Percentiles rank a stretch among this genome's conserved stretches.
These are phyloP conservation scores for Eunapius fragilis DNA, from an alignment of 37 sponge, comb jelly and placozoan genomes.

Conservation along the genomic window DNA sequence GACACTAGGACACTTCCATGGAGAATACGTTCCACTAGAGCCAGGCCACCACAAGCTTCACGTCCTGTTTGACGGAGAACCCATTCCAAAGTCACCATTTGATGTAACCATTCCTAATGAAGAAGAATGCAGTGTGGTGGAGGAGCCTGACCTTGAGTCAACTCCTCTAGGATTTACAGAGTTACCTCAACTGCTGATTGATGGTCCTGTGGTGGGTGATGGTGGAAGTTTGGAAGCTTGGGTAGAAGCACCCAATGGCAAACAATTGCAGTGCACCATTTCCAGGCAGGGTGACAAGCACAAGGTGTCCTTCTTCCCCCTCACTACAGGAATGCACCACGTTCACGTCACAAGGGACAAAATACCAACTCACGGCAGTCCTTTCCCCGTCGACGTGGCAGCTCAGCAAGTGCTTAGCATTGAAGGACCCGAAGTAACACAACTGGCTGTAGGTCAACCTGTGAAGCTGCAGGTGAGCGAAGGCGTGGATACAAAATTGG, in stretches of 20 bases:
- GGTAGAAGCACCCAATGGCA: conserved; percentile 3
- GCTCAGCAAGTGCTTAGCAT: conserved; percentile 64
- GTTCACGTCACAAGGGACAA: conserved; percentile 61
- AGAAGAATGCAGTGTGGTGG: conserved; percentile 11
- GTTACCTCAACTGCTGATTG: conserved; percentile 59
- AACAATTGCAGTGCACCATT: conserved; percentile 59
- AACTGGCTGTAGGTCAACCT: conserved; percentile 21
- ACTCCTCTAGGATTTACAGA: too few relatives aligned
- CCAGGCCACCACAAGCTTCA: conserved; percentile 74
- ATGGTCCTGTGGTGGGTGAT: conserved; percentile 19
- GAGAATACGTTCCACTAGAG: conserved; percentile 63
- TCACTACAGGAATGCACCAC: conserved; percentile 52
- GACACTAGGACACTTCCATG: conserved; percentile 22
- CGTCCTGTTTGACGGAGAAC: conserved; percentile 77
- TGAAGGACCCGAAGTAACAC: conserved; percentile 56
- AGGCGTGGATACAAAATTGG: conserved; percentile 46
- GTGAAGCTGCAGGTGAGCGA: conserved; percentile 51
- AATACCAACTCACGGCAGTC: conserved; percentile 63
- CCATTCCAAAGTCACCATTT: conserved; percentile 76
- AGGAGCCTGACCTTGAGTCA: too few relatives aligned
- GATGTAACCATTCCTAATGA: conserved; percentile 54
- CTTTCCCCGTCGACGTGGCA: conserved; percentile 55
- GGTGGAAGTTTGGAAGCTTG: not conserved
- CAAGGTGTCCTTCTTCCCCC: conserved; percentile 33
- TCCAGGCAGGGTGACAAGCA: not conserved